A percentile compares a stretch with the other conserved stretches of the same genome.
Evolutionary conservation across 2,888 invertebrate species (phyloP).

Genomic region (Dryobotodes eremita): DNA sequence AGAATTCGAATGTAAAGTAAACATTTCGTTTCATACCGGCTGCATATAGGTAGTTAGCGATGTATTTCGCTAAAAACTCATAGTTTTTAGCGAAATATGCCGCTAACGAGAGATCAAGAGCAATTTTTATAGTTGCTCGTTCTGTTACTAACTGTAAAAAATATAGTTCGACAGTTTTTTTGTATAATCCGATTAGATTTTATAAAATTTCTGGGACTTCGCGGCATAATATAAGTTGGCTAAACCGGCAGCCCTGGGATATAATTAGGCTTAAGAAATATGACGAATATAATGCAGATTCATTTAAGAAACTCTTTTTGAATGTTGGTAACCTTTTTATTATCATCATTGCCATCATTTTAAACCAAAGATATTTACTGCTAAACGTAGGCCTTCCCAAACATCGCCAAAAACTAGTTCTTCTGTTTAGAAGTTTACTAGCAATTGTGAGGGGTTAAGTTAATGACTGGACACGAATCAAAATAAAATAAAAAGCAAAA

Average conservation of each 20-base stretch:
- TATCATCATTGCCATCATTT: neutral
- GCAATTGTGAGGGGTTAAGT: neutral
- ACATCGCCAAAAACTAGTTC: neutral
- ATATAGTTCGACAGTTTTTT: neutral
- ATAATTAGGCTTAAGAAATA: conserved; percentile 2
- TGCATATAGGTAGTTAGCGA: no score
- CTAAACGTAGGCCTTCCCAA: neutral
- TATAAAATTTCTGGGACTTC: neutral
- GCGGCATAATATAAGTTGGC: neutral
- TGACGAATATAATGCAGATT: conserved; percentile 5
- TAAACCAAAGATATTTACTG: neutral
- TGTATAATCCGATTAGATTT: neutral
- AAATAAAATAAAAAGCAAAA: neutral
- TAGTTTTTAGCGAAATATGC: neutral
- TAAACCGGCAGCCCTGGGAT: neutral
- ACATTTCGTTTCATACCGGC: no score
- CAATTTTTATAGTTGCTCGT: neutral
- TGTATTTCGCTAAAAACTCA: neutral
- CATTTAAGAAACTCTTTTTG: neutral
- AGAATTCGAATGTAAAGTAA: neutral
- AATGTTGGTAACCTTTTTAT: neutral
- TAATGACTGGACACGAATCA: neutral
- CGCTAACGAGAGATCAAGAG: neutral
- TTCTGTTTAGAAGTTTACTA: neutral
- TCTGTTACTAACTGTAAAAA: neutral